Evolutionary conservation across 1,140 invertebrate genomes (phyloP).

Genomic region (Arctopsyche grandis): DNA sequence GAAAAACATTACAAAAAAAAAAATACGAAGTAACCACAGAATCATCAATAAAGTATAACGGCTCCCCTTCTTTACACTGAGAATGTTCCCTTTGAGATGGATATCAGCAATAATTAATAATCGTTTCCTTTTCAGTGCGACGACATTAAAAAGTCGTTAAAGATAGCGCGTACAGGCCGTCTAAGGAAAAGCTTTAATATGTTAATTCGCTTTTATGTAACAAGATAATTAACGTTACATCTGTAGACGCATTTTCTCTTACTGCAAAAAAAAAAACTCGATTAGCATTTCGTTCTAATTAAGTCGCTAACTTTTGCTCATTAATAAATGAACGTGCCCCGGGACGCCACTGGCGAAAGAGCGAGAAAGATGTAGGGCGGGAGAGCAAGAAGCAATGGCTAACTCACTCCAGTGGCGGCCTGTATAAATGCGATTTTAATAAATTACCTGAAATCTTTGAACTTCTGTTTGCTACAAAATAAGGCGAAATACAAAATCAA

Average conservation of each 20-base stretch:
- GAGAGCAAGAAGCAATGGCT: neutral
- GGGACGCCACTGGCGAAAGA: slow-evolving; percentile 13
- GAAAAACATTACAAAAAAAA: neutral
- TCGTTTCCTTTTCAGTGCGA: slow-evolving; percentile 9
- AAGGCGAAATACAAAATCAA: no score
- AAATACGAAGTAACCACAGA: neutral
- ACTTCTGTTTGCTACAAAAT: neutral
- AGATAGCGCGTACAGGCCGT: neutral
- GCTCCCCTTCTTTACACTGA: neutral
- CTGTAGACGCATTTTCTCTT: slow-evolving; percentile 20
- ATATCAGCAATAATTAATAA: slow-evolving; percentile 27
- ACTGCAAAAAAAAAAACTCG: slow-evolving; percentile 34
- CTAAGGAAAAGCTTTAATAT: slow-evolving; percentile 21
- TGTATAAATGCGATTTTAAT: slow-evolving; percentile 17
- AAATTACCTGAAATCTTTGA: neutral
- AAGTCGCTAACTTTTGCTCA: slow-evolving; percentile 34
- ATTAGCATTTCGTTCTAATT: slow-evolving; percentile 43
- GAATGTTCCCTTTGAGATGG: neutral
- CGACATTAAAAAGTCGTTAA: slow-evolving; percentile 42
- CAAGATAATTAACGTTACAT: slow-evolving; percentile 42
- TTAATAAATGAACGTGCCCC: slow-evolving; percentile 35
- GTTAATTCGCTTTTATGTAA: slow-evolving; percentile 37
- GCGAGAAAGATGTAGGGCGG: neutral
- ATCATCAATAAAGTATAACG: slow-evolving; percentile 23
- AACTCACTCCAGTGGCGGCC: neutral